These are phyloP conservation scores for Colinus virginianus DNA, from an alignment of 2,113 vertebrate species.

Conservation along the genomic window DNA sequence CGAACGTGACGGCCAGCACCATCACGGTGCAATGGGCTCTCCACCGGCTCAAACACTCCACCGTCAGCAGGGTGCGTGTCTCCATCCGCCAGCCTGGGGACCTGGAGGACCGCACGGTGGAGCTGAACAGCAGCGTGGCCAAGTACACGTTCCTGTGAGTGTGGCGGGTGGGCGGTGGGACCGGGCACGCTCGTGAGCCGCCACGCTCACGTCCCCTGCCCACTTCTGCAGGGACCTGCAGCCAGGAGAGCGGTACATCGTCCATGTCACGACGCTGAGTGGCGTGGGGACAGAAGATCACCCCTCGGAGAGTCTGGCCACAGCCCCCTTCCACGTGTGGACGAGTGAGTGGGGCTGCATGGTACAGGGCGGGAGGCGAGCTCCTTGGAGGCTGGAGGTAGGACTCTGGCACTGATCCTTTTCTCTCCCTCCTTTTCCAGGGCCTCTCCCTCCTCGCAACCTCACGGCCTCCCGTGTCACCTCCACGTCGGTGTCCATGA, in stretches of 20 bases:
- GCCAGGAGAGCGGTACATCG: conserved; percentile 88
- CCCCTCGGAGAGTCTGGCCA: conserved; percentile 88
- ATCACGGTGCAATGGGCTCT: conserved; percentile 90
- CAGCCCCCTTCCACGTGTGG: conserved; percentile 86
- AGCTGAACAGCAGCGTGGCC: conserved; percentile 85
- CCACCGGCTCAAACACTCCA: conserved; percentile 82
- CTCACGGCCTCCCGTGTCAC: conserved; percentile 86
- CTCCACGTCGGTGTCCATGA: conserved; percentile 85
- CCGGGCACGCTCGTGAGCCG: too few species aligned
- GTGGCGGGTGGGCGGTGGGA: accelerated
- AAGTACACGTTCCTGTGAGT: conserved; percentile 90
- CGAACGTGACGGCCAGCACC: conserved; percentile 86
- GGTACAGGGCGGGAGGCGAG: neutral
- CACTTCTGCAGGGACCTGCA: conserved; percentile 82
- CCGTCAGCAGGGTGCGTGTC: conserved; percentile 86
- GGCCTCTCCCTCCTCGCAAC: conserved; percentile 90
- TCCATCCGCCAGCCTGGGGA: conserved; percentile 83
- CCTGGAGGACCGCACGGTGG: conserved; percentile 73
- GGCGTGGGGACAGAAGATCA: conserved; percentile 84
- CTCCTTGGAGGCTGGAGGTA: neutral
- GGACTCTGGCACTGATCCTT: neutral
- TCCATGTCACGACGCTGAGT: conserved; percentile 87
- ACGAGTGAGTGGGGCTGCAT: conserved; percentile 83
- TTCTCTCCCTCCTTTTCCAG: conserved; percentile 62
- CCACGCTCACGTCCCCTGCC: neutral